Evolutionary conservation across 53 echinoderm and acorn worm species (phyloP).

Genomic region (Echinarachnius parma): DNA sequence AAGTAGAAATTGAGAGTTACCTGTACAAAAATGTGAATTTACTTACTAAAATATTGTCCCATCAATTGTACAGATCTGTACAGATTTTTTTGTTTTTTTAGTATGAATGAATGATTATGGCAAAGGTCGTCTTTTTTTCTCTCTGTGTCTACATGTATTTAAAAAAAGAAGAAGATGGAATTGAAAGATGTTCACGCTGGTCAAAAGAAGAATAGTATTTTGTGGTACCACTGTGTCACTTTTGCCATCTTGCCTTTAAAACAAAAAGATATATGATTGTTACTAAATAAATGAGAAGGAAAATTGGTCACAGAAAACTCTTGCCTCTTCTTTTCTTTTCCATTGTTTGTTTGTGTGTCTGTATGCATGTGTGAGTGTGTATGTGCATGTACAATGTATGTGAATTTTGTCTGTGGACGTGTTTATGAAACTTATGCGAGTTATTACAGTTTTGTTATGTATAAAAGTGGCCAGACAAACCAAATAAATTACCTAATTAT

Average conservation of each 20-base stretch:
- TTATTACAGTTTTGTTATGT: too few relatives aligned
- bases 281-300: conserved; percentile 43
- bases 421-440: too few relatives aligned
- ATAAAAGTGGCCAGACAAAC: too few relatives aligned
- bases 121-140: background rate
- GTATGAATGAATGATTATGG: background rate
- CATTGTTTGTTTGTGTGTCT: conserved; percentile 2
- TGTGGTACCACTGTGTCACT: conserved; percentile 29
- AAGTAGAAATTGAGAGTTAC: too few relatives aligned
- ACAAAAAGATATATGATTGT: conserved; percentile 47
- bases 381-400: background rate
- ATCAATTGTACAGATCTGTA: too few relatives aligned
- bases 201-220: conserved; percentile 35
- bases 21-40: too few relatives aligned
- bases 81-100: background rate
- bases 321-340: background rate
- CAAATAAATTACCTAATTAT: too few relatives aligned
- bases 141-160: too few relatives aligned
- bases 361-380: background rate
- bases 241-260: conserved; percentile 52
- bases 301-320: conserved; percentile 7
- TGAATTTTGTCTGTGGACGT: too few relatives aligned
- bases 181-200: conserved; percentile 35
- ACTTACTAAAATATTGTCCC: too few relatives aligned
- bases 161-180: background rate